These are phyloP conservation scores for Mactra quadrangularis DNA, from an alignment of 1,140 invertebrate genomes.

Conservation along the genomic window DNA sequence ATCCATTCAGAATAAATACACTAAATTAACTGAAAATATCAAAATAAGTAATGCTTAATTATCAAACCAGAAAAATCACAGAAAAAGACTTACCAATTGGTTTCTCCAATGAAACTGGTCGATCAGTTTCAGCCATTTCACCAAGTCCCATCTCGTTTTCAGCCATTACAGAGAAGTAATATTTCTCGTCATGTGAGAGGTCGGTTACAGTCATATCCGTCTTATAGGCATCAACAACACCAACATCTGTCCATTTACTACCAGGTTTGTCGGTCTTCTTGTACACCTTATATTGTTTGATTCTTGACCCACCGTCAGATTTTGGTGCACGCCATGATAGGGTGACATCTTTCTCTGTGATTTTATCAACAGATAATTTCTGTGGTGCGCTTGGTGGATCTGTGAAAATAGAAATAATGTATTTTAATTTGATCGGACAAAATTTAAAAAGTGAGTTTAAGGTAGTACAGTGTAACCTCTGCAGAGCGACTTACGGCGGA, in stretches of 20 bases:
- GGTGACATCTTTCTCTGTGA: constrained; percentile 97
- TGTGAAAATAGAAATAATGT: constrained; percentile 86
- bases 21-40: no score
- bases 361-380: constrained; percentile 91
- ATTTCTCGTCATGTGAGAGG: constrained; percentile 96
- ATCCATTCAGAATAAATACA: no score
- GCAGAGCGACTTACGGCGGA: no score
- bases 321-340: constrained; percentile 94
- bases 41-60: no score
- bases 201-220: constrained; percentile 91
- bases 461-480: no score
- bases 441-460: no score
- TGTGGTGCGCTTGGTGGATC: constrained; percentile 87
- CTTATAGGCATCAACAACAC: constrained; percentile 89
- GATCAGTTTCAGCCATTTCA: constrained; percentile 93
- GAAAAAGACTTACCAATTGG: constrained; percentile 93
- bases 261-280: constrained; percentile 88
- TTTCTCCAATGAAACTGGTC: constrained; percentile 96
- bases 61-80: no score
- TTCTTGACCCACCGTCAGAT: constrained; percentile 90
- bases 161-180: constrained; percentile 97
- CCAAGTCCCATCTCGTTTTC: constrained; percentile 98
- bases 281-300: constrained; percentile 94
- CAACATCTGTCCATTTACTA: constrained; percentile 84
- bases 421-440: no score